Base-by-base conservation (phyloP, 2,113 vertebrate species). In the Cebus imitator region DNA sequence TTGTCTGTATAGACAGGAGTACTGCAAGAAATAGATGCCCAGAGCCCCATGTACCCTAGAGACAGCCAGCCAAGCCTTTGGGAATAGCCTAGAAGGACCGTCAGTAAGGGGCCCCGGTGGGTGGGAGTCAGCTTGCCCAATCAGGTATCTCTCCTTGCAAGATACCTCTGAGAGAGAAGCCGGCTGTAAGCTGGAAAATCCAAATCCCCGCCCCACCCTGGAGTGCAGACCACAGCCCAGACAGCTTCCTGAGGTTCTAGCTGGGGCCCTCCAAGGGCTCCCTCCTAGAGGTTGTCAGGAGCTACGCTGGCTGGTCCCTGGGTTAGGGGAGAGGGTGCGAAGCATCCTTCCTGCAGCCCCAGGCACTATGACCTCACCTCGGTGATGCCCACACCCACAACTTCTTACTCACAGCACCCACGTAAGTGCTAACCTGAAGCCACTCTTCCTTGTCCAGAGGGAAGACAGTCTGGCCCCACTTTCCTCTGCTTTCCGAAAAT, bases 371-470 rank as follows among this genome's bases (percentile, higher is more conserved):
- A 89, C 61, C 72, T 90, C 75, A n/a, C 30, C 30, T 3, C 3
- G 0, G 66, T 21, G 32, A 50, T 50, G 16, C 40, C 40, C 4
- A 0, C 5, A 9, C 40, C 40, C 4, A 0, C 5, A 1, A 43
- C 81, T 84, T 81, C 87, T 95, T 84, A 1, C 30, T 55, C 58
- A 6, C 58, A 57, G 80, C 0, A 8, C 25, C 1, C 0, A 1
- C 40, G n/a, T 57, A 61, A 25, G 83, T 48, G 93, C 68, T 21
- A 84, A 73, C 52, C n/a, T 8, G 1, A 16, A n/a, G 83, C 20
- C 20, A 17, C 20, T 37, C 82, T 72, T 68, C 64, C 30, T 58
- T 25, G 37, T 25, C 37, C 9, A 16, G 4, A 1, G 64, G 50
- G 70, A 52, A 35, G 87, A 32, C 43, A 78, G 73, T 17, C 92